Base-by-base conservation (phyloP, 2,888 invertebrate genomes). In the Callimorpha dominula region DNA sequence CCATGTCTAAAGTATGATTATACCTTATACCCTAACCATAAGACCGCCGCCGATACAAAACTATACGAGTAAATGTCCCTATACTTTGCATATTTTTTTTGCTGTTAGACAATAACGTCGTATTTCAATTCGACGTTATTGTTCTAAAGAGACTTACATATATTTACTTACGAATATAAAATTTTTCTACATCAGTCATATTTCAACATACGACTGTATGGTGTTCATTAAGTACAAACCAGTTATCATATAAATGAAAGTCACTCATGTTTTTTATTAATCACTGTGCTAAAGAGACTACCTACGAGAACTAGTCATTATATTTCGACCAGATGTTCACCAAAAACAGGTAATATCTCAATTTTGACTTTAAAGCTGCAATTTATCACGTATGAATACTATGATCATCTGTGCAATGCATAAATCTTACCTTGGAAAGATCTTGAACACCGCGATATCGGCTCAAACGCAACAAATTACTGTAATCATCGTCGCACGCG, bases 401-500 rank as follows among this genome's bases (percentile, higher is more conserved):
- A 81, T 84, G 78, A 84, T 84, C 84, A 78, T 74, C 76, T 75
- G 72, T 72, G 76, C 81, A 76, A 76, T 80, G 74, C 75, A 87
- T 86, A 87, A 84, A 88, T 87, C 83, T 86, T 81, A 76, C 84
- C 85, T 85, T 85, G 87, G 84, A 78, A 77, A 88, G 87, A 86
- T 88, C 88, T 85, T 87, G 86, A 83, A 81, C 81, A 81, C 84
- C 81, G 83, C 82, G 86, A 87, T 87, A 85, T 85, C 83, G 84
- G 80, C 82, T 84, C 88, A 85, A 87, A 84, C 84, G 86, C 75
- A 80, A 85, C 88, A 90, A 90, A 90, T 90, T 86, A 88, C 88
- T 81, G 86, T 88, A 88, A 90, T 90, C 88, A 89, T 82, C 83
- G 85, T 84, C 86, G 87, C 84, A 88, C 88, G 87, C 84, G 85